Evolutionary conservation across 23 tunicate species (phyloP).

Genomic region (Clavelina lepadiformis): DNA sequence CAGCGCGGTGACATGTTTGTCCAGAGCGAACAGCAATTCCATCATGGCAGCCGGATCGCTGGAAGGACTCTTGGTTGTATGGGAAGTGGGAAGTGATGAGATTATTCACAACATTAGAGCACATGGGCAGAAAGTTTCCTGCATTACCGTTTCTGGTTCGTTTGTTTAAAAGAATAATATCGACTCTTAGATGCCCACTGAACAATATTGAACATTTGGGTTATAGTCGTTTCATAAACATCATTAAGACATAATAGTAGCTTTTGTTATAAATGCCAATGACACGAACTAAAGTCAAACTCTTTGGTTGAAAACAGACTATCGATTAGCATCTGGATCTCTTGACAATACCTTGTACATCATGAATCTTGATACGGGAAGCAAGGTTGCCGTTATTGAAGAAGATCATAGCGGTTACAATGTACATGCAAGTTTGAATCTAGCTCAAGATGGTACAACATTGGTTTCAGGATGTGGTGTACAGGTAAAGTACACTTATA

Average conservation of each 20-base stretch:
- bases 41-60: constrained; percentile 50
- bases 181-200: not conserved
- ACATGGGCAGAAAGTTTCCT: constrained; percentile 26
- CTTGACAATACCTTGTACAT: constrained; percentile 33
- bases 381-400: constrained; percentile 19
- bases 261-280: too few species aligned
- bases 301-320: too few species aligned
- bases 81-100: constrained; percentile 65
- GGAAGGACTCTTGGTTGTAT: constrained; percentile 59
- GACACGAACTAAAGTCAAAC: too few species aligned
- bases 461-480: constrained; percentile 45
- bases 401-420: constrained; percentile 39
- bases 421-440: constrained; percentile 31
- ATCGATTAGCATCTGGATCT: constrained; percentile 46
- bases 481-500: constrained; percentile 12
- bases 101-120: constrained; percentile 39
- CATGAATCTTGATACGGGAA: constrained; percentile 46
- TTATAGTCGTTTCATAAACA: too few species aligned
- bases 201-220: too few species aligned
- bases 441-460: constrained; percentile 4
- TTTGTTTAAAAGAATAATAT: not conserved
- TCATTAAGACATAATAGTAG: too few species aligned
- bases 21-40: not conserved
- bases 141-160: constrained; percentile 40
- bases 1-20: constrained; percentile 51